Evolutionary conservation across 37 sponge, comb jelly and placozoan species (phyloP).

Genomic region (Theonella swinhoei): DNA sequence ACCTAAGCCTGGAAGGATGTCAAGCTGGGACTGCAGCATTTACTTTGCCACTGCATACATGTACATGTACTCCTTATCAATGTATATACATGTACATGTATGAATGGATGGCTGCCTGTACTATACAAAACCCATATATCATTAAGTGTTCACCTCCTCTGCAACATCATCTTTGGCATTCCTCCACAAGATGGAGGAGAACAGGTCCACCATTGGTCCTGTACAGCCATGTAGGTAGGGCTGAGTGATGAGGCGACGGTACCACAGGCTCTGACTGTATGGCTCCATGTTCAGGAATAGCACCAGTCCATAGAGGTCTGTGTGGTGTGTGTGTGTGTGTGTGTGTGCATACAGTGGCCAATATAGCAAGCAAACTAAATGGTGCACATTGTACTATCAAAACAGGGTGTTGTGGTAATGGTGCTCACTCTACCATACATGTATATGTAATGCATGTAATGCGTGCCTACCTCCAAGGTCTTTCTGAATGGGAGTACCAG

Average conservation of each 20-base stretch:
- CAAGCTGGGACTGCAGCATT: too few relatives aligned
- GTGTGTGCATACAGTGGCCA: background rate
- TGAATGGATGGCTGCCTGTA: background rate
- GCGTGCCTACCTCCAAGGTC: conserved; percentile 58
- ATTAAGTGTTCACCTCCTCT: conserved; percentile 55
- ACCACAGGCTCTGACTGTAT: conserved; percentile 45
- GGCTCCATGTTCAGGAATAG: conserved; percentile 74
- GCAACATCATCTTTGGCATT: conserved; percentile 78
- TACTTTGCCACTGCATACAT: too few relatives aligned
- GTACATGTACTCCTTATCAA: too few relatives aligned
- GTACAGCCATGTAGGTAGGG: conserved; percentile 43
- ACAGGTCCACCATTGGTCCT: conserved; percentile 51
- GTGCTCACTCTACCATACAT: too few relatives aligned
- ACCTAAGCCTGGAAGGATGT: too few relatives aligned
- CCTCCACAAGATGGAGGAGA: conserved; percentile 76
- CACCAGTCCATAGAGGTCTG: conserved; percentile 87
- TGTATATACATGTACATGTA: background rate
- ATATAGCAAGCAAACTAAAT: background rate
- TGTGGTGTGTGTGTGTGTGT: background rate
- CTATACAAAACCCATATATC: background rate
- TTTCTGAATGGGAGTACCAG: conserved; percentile 84
- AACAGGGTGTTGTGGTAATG: too few relatives aligned
- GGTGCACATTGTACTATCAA: too few relatives aligned
- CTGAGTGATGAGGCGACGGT: conserved; percentile 41
- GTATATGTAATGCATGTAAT: too few relatives aligned